Evolutionary conservation across 1,140 invertebrate genomes (phyloP).

Genomic region (Geopemphigus sp.): DNA sequence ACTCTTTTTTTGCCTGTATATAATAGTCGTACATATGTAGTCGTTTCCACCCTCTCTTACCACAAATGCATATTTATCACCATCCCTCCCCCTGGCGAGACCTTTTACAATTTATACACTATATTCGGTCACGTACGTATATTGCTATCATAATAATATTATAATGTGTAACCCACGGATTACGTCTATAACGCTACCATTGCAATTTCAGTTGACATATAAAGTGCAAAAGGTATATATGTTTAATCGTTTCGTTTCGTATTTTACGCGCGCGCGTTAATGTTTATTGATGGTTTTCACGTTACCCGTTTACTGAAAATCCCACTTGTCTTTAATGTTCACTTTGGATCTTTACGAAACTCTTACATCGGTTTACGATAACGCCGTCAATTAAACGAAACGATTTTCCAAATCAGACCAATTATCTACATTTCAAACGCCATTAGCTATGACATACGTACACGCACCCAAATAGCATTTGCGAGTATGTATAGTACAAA

Average conservation of each 20-base stretch:
- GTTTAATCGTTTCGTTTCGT: slow-evolving; percentile 12
- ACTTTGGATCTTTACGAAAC: neutral
- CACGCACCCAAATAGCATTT: neutral
- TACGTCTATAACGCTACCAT: neutral
- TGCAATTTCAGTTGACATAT: slow-evolving; percentile 26
- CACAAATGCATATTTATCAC: neutral
- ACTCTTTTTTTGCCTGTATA: neutral
- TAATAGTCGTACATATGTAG: neutral
- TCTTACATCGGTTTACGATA: neutral
- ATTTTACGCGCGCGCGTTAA: neutral
- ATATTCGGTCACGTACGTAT: slow-evolving; percentile 1
- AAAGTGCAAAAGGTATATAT: slow-evolving; percentile 25
- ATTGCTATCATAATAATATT: neutral
- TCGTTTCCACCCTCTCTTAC: neutral
- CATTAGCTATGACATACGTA: neutral
- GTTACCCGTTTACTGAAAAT: neutral
- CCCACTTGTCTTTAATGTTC: neutral
- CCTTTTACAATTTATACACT: slow-evolving; percentile 6
- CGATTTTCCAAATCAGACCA: neutral
- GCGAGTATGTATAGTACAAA: neutral
- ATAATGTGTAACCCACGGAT: slow-evolving; percentile 9
- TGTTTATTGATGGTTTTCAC: neutral
- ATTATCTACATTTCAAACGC: neutral
- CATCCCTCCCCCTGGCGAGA: neutral
- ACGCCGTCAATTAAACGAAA: no score